Evolutionary conservation across 92 coral and sea anemone species (phyloP).

Genomic region (Pocillopora grandis): DNA sequence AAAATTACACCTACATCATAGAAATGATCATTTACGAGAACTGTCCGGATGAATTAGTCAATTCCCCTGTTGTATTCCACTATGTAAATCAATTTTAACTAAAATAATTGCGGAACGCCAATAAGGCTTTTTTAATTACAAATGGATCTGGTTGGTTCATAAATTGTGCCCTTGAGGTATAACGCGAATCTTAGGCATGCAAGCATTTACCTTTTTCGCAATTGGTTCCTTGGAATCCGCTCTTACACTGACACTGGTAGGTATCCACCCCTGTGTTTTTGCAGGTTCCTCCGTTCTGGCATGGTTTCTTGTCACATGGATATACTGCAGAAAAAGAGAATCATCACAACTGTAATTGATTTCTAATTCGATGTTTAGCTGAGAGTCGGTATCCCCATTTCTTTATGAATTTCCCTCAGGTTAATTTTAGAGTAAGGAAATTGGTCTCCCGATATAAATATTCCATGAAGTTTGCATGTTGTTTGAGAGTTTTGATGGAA

Average conservation of each 20-base stretch:
- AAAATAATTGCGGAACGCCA: not conserved
- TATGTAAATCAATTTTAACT: not conserved
- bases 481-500: too few species aligned
- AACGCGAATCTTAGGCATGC: not conserved
- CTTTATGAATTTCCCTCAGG: too few species aligned
- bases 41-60: too few species aligned
- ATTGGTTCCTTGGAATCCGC: not conserved
- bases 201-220: not conserved
- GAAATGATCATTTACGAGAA: not conserved
- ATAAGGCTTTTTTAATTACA: too few species aligned
- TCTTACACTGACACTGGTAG: not conserved
- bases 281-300: slow-evolving; percentile 12
- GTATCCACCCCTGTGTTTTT: slow-evolving; percentile 3
- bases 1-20: not conserved
- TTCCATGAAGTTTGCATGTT: too few species aligned
- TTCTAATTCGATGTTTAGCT: too few species aligned
- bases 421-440: too few species aligned
- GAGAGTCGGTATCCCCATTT: too few species aligned
- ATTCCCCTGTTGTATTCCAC: too few species aligned
- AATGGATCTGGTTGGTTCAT: too few species aligned
- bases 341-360: too few species aligned
- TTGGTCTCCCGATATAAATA: too few species aligned
- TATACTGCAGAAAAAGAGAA: not conserved
- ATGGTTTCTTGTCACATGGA: slow-evolving; percentile 21
- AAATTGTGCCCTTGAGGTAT: not conserved